phyloP scores from a whole-genome alignment of 2,888 invertebrate species.

The Mylabris sibirica region DNA sequence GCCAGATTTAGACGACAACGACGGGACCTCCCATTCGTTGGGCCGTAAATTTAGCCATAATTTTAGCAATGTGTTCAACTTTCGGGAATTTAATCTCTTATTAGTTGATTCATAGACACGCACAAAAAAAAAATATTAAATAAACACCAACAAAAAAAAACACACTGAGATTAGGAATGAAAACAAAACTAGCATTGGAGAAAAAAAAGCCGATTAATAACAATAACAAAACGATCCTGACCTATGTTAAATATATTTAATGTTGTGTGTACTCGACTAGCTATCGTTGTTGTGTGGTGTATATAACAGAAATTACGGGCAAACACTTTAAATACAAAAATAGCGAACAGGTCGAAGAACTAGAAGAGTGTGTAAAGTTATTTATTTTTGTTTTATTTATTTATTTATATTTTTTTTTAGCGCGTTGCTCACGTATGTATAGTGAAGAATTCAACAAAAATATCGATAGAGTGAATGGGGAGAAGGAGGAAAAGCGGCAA shows the following conservation, averaged over 20 bases:
- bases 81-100: neutral
- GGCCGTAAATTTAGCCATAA: neutral
- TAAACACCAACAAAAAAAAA: neutral
- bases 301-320: constrained; percentile 12
- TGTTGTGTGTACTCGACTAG: constrained; percentile 5
- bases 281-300: constrained; percentile 1
- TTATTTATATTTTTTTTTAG: neutral
- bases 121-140: neutral
- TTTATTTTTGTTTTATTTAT: neutral
- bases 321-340: constrained; percentile 12
- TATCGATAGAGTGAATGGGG: neutral
- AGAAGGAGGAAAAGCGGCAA: neutral
- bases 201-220: neutral
- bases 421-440: neutral
- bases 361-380: neutral
- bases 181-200: neutral
- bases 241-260: constrained; percentile 9
- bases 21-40: neutral
- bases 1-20: constrained; percentile 3
- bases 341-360: constrained; percentile 14
- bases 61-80: neutral
- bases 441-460: constrained; percentile 10
- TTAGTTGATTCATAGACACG: neutral
- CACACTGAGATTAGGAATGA: neutral
- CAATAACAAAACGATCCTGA: constrained; percentile 9